A percentile compares a stretch with the other conserved stretches of the same genome.
These are phyloP conservation scores for Caranx melampygus DNA, from an alignment of 2,113 vertebrate species.

Conservation along the genomic window DNA sequence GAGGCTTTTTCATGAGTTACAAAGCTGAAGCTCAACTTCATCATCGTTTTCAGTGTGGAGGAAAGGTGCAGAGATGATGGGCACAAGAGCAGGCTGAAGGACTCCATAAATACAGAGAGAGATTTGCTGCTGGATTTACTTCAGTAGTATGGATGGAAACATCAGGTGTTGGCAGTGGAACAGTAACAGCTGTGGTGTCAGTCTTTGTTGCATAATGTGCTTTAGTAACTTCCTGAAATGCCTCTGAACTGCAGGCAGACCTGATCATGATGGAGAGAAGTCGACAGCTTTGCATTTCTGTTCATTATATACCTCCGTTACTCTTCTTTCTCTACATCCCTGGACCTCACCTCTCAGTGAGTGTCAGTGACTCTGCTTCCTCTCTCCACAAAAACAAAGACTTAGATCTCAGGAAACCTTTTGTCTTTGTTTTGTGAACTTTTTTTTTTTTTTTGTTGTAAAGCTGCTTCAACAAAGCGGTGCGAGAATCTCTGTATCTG, in stretches of 20 bases:
- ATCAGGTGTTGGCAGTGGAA: not conserved
- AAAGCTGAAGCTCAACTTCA: no score
- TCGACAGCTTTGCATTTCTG: no score
- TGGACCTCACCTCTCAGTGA: not conserved
- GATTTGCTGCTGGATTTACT: not conserved
- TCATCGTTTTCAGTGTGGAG: no score
- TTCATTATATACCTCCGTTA: no score
- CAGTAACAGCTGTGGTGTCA: not conserved
- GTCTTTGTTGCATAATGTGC: not conserved
- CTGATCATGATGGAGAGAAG: no score
- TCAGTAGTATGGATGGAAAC: not conserved
- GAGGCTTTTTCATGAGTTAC: no score
- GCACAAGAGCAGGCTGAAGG: no score
- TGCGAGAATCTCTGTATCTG: not conserved
- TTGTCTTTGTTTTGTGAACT: not conserved
- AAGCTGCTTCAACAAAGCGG: conserved; percentile 8
- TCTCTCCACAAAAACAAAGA: not conserved
- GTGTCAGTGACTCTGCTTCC: not conserved
- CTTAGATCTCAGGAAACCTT: not conserved
- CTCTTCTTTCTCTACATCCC: no score
- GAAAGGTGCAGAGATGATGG: no score
- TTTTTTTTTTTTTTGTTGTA: not conserved
- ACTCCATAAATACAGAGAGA: no score
- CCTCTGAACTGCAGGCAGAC: no score
- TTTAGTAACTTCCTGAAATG: not conserved